Conservation (phyloP, 2,797 vertebrate species). For the Pangasius macronema region DNA sequence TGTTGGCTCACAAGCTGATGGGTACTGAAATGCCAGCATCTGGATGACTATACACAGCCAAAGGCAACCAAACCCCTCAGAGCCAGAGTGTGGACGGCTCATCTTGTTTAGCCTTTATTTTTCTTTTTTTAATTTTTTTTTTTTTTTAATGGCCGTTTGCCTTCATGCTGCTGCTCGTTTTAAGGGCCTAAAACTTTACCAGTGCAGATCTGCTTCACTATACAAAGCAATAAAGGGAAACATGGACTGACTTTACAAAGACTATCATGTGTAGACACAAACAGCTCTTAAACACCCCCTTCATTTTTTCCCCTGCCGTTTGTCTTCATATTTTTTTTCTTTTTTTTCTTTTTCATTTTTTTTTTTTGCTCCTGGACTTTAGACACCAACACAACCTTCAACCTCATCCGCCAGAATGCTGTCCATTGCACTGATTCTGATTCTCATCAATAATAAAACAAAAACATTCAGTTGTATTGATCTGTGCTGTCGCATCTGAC, state of each 20-base stretch:
- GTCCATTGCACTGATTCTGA: slow-evolving; percentile 59
- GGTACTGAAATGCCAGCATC: slow-evolving; percentile 59
- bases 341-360: not conserved
- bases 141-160: slow-evolving; percentile 51
- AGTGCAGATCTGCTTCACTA: slow-evolving; percentile 56
- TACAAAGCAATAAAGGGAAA: slow-evolving; percentile 60
- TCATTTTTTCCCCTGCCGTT: not conserved
- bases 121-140: slow-evolving; percentile 19
- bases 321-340: not conserved
- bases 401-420: slow-evolving; percentile 56
- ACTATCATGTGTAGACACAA: slow-evolving; percentile 28
- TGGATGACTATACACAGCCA: slow-evolving; percentile 62
- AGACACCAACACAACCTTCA: slow-evolving; percentile 46
- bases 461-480: slow-evolving; percentile 23
- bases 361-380: slow-evolving; percentile 12
- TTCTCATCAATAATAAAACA: slow-evolving; percentile 37
- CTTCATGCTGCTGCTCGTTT: slow-evolving; percentile 58
- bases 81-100: slow-evolving; percentile 52
- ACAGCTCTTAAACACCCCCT: slow-evolving; percentile 16
- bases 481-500: slow-evolving; percentile 41
- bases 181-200: slow-evolving; percentile 55
- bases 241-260: slow-evolving; percentile 39
- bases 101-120: slow-evolving; percentile 45
- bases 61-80: slow-evolving; percentile 62
- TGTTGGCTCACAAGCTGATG: slow-evolving; percentile 57